These are phyloP conservation scores for Laticauda colubrina DNA, from an alignment of 2,113 vertebrate genomes.

Conservation along the genomic window DNA sequence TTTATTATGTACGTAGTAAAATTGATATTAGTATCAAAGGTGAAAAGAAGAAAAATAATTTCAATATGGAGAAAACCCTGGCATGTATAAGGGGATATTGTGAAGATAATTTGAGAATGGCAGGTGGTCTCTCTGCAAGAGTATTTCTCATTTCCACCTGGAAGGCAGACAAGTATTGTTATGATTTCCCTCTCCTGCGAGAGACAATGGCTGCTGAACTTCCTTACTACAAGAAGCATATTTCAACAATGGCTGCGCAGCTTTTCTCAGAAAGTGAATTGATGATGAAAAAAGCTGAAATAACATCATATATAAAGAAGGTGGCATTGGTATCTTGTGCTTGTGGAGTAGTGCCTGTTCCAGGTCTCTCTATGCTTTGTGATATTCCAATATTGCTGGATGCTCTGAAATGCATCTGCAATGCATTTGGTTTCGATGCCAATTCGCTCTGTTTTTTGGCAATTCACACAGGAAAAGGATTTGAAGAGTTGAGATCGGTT, in stretches of 20 bases:
- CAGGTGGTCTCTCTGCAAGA: slow-evolving; percentile 5
- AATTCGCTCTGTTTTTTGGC: not conserved
- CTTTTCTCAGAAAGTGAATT: slow-evolving; percentile 6
- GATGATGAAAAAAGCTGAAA: slow-evolving; percentile 21
- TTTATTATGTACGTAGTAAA: slow-evolving; percentile 14
- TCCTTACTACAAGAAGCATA: slow-evolving; percentile 31
- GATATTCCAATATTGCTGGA: not conserved
- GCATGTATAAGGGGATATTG: slow-evolving; percentile 37
- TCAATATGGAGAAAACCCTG: not conserved
- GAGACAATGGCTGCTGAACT: slow-evolving; percentile 33
- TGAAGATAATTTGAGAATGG: slow-evolving; percentile 9
- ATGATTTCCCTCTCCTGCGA: slow-evolving; percentile 47
- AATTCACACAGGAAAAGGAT: not conserved
- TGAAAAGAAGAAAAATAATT: accelerated
- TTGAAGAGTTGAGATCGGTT: not conserved
- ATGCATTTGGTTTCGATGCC: not conserved
- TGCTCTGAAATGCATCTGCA: not conserved
- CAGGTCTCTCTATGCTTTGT: not conserved
- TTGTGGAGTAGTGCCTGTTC: not conserved
- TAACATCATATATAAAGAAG: not conserved
- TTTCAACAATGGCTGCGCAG: slow-evolving; percentile 22
- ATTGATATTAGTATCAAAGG: not conserved
- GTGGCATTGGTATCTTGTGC: not conserved
- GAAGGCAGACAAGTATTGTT: slow-evolving; percentile 3
- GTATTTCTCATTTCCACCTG: slow-evolving; percentile 54